Evolutionary conservation across 2,888 invertebrate species (phyloP).

Genomic region (Trisateles emortualis): DNA sequence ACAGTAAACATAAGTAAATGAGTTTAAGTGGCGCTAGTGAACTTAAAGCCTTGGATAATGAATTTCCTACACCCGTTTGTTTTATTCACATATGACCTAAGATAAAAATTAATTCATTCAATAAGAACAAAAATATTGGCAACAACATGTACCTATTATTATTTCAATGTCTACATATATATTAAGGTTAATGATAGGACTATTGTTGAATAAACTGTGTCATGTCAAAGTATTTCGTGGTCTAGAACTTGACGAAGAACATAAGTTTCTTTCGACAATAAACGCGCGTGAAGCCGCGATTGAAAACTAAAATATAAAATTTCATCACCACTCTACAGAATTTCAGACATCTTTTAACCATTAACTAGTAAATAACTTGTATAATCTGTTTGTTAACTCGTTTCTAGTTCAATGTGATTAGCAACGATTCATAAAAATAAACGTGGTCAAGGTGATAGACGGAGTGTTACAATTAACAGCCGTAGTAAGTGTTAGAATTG

Average conservation of each 20-base stretch:
- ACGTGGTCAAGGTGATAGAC: conserved; percentile 47
- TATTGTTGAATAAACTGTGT: background rate
- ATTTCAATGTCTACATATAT: background rate
- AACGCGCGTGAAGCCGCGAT: background rate
- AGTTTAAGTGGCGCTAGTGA: no score
- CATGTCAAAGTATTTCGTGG: no score
- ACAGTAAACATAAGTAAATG: no score
- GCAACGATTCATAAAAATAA: conserved; percentile 28
- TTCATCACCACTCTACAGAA: background rate
- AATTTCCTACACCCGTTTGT: no score
- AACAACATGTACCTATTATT: background rate
- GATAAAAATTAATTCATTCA: no score
- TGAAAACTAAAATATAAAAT: background rate
- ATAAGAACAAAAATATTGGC: background rate
- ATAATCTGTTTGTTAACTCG: background rate
- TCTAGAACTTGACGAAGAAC: no score
- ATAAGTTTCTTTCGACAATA: no score
- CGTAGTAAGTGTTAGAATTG: conserved; percentile 34
- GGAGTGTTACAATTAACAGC: conserved; percentile 61
- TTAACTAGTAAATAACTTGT: background rate
- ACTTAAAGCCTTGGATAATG: no score
- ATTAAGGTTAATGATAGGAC: background rate
- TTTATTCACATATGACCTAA: no score
- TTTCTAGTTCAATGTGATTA: conserved; percentile 34
- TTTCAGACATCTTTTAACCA: background rate